These are phyloP conservation scores for Chymomyza caudatula DNA, from an alignment of 2,888 invertebrate species.

Conservation along the genomic window DNA sequence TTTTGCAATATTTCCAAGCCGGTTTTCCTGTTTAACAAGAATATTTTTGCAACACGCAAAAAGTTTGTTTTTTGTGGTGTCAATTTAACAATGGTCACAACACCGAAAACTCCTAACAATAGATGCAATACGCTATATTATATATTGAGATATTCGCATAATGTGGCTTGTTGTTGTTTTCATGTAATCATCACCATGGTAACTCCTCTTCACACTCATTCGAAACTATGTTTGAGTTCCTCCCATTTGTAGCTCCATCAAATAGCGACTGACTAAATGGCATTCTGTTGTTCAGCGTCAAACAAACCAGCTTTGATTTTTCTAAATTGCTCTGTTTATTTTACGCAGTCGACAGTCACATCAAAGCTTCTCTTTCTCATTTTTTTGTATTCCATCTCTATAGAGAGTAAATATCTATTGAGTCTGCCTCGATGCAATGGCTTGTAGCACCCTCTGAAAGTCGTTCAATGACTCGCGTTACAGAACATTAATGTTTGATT, in stretches of 20 bases:
- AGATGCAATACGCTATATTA: too few species aligned
- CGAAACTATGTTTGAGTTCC: too few species aligned
- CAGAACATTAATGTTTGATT: constrained; percentile 72
- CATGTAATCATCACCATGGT: neutral
- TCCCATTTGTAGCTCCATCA: neutral
- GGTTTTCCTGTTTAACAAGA: too few species aligned
- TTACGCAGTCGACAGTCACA: constrained; percentile 19
- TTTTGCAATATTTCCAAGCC: too few species aligned
- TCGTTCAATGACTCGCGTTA: constrained; percentile 47
- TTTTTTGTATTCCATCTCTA: neutral
- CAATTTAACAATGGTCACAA: too few species aligned
- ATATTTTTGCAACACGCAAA: too few species aligned
- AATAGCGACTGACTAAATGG: neutral
- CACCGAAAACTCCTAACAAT: too few species aligned
- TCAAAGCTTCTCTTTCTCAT: neutral
- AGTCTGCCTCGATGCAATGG: neutral
- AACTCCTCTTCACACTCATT: neutral
- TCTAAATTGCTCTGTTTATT: constrained; percentile 50
- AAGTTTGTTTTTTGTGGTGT: too few species aligned
- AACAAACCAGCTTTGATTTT: constrained; percentile 43
- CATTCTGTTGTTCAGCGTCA: constrained; percentile 22
- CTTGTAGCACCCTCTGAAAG: constrained; percentile 34
- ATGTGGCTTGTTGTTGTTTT: constrained; percentile 1
- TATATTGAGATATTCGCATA: too few species aligned
- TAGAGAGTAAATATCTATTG: neutral